Evolutionary conservation across 2,888 invertebrate species (phyloP).

Genomic region (Dendrolimus houi): DNA sequence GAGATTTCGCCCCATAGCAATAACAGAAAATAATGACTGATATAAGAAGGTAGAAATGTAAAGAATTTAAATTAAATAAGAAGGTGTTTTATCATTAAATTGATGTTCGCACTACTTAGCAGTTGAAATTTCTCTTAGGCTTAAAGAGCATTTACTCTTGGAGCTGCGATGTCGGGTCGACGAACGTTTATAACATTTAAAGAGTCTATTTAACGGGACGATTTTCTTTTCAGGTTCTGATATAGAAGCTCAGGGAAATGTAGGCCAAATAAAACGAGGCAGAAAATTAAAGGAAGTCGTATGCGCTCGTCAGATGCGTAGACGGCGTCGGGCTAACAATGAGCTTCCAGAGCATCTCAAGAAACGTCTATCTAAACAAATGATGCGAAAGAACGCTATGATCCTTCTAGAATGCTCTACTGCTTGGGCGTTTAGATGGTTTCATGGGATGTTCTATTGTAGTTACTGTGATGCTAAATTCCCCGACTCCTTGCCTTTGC

Average conservation of each 20-base stretch:
- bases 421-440: slow-evolving; percentile 67
- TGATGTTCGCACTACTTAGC: too few relatives aligned
- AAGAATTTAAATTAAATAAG: too few relatives aligned
- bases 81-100: too few relatives aligned
- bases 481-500: slow-evolving; percentile 39
- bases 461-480: slow-evolving; percentile 57
- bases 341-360: slow-evolving; percentile 58
- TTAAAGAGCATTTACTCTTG: too few relatives aligned
- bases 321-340: slow-evolving; percentile 61
- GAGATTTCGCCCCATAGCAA: too few relatives aligned
- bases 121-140: too few relatives aligned
- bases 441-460: slow-evolving; percentile 55
- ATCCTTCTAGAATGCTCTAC: slow-evolving; percentile 55
- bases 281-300: slow-evolving; percentile 62
- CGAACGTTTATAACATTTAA: too few relatives aligned
- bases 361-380: slow-evolving; percentile 56
- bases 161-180: too few relatives aligned
- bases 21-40: too few relatives aligned
- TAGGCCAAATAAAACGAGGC: slow-evolving; percentile 38
- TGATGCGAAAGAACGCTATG: slow-evolving; percentile 63
- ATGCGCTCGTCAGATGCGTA: slow-evolving; percentile 59
- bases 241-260: slow-evolving; percentile 22
- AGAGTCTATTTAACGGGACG: slow-evolving; percentile 2
- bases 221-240: slow-evolving; percentile 65
- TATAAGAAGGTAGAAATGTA: too few relatives aligned